Conservation (phyloP, 2,797 vertebrate genomes). For the Hybognathus amarus region DNA sequence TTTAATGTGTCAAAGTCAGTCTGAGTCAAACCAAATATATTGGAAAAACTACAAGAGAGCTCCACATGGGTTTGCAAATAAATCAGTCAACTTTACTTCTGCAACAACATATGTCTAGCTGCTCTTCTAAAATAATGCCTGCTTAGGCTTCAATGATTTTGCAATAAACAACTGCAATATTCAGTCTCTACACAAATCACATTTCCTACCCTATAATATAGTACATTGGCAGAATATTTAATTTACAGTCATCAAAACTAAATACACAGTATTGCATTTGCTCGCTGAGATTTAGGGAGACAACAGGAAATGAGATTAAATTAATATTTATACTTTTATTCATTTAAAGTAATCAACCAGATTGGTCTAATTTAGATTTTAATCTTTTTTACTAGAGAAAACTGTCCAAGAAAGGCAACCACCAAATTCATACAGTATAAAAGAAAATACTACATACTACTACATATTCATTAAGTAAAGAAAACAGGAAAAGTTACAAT, state of each 20-base stretch:
- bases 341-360: too few relatives aligned
- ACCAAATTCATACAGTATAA: neutral
- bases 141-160: neutral
- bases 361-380: too few relatives aligned
- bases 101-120: slow-evolving; percentile 2
- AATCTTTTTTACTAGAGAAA: neutral
- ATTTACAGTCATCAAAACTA: neutral
- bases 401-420: neutral
- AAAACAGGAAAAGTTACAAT: neutral
- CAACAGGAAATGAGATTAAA: neutral
- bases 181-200: neutral
- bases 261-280: neutral
- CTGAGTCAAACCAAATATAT: neutral
- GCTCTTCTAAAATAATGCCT: neutral
- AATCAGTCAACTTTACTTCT: neutral
- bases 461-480: neutral
- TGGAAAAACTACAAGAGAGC: neutral
- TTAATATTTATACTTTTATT: neutral
- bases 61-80: neutral
- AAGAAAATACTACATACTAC: neutral
- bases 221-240: neutral
- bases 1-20: neutral
- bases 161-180: neutral
- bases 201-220: slow-evolving; percentile 29
- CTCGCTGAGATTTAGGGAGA: neutral